A percentile compares a stretch with the other conserved stretches of the same genome.
Conservation (phyloP, 2,113 vertebrate genomes). For the Microcebus ravelobensis region DNA sequence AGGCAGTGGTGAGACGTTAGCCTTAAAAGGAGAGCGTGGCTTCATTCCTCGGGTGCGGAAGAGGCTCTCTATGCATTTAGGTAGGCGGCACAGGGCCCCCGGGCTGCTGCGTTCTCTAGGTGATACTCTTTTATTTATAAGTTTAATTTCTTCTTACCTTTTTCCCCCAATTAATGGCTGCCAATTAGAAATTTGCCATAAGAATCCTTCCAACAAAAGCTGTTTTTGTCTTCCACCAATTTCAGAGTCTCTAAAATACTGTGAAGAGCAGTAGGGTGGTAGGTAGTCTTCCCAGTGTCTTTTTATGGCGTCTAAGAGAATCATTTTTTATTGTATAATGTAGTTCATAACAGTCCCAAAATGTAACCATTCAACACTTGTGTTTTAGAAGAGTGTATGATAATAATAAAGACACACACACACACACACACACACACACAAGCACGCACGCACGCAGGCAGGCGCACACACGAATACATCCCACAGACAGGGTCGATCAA, state of each 20-base stretch:
- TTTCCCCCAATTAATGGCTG: neutral
- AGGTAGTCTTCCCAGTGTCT: neutral
- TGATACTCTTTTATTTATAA: neutral
- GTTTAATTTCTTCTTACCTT: neutral
- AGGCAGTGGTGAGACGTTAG: neutral
- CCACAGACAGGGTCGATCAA: neutral
- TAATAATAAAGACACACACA: constrained; percentile 68
- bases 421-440: neutral
- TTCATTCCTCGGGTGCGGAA: neutral
- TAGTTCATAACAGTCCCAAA: neutral
- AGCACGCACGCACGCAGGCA: neutral
- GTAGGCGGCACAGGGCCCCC: neutral
- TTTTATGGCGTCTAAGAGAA: neutral
- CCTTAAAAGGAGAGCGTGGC: neutral
- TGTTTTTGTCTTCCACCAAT: neutral
- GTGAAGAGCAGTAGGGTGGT: neutral
- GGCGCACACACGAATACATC: neutral
- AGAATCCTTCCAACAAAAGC: neutral
- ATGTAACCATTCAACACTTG: constrained; percentile 68
- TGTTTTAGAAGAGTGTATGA: constrained; percentile 66
- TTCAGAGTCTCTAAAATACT: neutral
- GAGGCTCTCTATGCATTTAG: neutral
- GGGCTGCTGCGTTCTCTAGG: neutral
- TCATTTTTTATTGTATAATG: constrained; percentile 8
- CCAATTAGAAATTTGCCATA: neutral